phyloP scores from a whole-genome alignment of 37 sponge, comb jelly and placozoan genomes.

The Aplysina aerophoba region DNA sequence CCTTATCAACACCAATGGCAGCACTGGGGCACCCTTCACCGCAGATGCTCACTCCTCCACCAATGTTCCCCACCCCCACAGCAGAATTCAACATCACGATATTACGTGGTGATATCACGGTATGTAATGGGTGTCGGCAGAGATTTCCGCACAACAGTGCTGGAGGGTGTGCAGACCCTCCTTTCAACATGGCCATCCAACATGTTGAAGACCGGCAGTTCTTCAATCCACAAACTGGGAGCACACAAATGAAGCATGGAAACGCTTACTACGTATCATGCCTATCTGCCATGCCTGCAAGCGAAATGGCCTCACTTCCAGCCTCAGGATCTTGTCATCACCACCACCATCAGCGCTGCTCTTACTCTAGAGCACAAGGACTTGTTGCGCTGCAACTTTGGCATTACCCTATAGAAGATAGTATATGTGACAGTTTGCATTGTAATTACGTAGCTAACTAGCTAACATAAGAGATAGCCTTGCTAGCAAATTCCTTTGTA shows the following conservation, averaged over 20 bases:
- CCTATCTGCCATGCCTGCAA: not conserved
- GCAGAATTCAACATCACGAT: slow-evolving; percentile 3
- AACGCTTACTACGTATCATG: slow-evolving; percentile 43
- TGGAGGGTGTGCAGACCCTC: slow-evolving; percentile 4
- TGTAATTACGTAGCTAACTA: no score
- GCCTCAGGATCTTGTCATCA: not conserved
- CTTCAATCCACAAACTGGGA: slow-evolving; percentile 23
- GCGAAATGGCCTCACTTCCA: slow-evolving; percentile 5
- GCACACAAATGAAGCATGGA: not conserved
- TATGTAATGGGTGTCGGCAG: slow-evolving; percentile 23
- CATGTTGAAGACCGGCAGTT: slow-evolving; percentile 18
- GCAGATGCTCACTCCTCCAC: not conserved
- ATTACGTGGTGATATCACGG: not conserved
- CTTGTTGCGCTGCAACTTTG: not conserved
- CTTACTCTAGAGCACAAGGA: not conserved
- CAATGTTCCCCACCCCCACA: not conserved
- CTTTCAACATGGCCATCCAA: slow-evolving; percentile 11
- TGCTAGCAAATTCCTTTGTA: no score
- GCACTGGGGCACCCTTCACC: not conserved
- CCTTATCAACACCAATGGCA: not conserved
- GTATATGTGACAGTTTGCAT: no score
- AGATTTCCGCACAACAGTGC: not conserved
- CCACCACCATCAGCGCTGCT: not conserved
- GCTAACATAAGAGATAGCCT: no score
- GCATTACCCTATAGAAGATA: no score